phyloP scores from a whole-genome alignment of 2,797 vertebrate species.

The Glossophaga mutica region DNA sequence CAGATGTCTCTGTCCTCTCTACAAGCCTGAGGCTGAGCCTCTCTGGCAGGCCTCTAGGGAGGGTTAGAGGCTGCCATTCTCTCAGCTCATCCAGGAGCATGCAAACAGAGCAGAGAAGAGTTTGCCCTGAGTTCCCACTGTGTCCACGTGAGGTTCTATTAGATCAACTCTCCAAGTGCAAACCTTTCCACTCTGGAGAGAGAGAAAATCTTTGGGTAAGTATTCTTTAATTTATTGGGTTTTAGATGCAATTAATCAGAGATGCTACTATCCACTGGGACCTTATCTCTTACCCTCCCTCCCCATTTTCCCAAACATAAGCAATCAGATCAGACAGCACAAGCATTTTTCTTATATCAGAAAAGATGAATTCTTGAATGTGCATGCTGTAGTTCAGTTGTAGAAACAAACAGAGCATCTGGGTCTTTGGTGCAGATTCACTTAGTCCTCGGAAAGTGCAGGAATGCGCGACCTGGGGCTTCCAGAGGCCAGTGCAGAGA shows the following conservation, averaged over 20 bases:
- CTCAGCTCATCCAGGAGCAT: background rate
- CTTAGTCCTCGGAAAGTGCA: background rate
- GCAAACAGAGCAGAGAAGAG: background rate
- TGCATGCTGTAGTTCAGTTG: background rate
- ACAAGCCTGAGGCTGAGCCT: background rate
- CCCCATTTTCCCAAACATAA: background rate
- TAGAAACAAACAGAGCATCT: background rate
- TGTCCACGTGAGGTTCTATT: background rate
- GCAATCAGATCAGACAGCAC: background rate
- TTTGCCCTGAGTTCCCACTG: background rate
- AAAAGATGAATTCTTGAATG: background rate
- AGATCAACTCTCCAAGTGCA: background rate
- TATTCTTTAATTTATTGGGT: background rate
- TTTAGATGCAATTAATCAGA: conserved; percentile 35
- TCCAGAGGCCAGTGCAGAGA: background rate
- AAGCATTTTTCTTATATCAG: background rate
- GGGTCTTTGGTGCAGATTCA: background rate
- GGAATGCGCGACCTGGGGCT: background rate
- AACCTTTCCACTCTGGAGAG: background rate
- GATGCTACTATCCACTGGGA: background rate
- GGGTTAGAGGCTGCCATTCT: background rate
- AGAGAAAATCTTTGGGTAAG: background rate
- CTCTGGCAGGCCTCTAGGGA: background rate
- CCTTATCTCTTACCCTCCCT: background rate
- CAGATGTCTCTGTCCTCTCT: background rate